Base-by-base conservation (phyloP, 1,140 invertebrate genomes). In the Zophobas morio region DNA sequence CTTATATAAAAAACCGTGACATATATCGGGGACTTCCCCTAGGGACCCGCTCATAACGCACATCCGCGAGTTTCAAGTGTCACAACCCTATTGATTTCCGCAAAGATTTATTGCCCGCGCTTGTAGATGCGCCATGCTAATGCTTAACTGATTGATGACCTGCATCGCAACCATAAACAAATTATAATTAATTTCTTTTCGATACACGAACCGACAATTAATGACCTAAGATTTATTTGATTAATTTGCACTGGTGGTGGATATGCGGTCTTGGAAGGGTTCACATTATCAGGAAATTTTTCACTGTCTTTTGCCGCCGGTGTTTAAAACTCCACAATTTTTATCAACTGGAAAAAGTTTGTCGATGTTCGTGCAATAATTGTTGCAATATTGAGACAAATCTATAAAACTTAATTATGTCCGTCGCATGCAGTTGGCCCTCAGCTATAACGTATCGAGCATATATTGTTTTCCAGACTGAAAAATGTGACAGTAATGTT, bases 131-230 rank as follows among this genome's bases (percentile, higher is more conserved):
- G 66, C 70, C 70, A 77, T 73, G 66, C 46, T 72, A 77, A 73
- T 73, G 54, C 32, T 60, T 36, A 32, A 60, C 70, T 77, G 76
- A 77, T 77, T 77, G 76, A 77, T 77, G 56, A 71, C 70, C 70
- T 71, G 70, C 70, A 74, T 51, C 76, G 32, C 42, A 57, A 60
- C 76, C 54, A 77, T 77, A 77, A 77, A 77, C 76, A 77, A 77
- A 77, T 77, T 77, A 77, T 77, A 77, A 73, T 77, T 74, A 73
- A 77, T 77, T 77, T 72, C 70, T 72, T 77, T 77, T 70, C 70
- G 33, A 73, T 72, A 54, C 54, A 37, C 2, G 35, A 6, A 8
- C n/a, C 37, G 39, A 60, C 60, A 66, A 66, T 66, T 66, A 42
- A 66, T 66, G 60, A 46, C 60, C 39, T 42, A 42, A 66, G 60